Conservation (phyloP, 1,140 invertebrate species). For the Drosophila sp. region DNA sequence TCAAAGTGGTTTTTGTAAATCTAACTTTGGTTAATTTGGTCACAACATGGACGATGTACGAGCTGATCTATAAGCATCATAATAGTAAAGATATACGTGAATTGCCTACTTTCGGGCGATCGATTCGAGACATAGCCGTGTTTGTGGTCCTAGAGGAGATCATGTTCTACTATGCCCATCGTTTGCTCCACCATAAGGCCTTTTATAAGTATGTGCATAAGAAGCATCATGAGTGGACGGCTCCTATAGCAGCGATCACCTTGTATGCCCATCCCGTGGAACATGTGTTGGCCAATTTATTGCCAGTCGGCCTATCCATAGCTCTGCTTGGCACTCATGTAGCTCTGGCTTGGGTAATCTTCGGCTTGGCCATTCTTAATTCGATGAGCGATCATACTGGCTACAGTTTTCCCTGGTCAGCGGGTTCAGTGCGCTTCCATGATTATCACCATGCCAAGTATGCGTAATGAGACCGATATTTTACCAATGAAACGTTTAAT, state of each 20-base stretch:
- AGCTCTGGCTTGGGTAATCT: constrained; percentile 91
- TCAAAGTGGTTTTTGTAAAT: constrained; percentile 90
- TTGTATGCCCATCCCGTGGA: constrained; percentile 94
- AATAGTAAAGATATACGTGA: constrained; percentile 84
- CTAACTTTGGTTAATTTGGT: constrained; percentile 89
- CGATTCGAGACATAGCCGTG: constrained; percentile 88
- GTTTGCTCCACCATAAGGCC: constrained; percentile 88
- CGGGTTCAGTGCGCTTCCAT: constrained; percentile 91
- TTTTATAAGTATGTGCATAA: constrained; percentile 94
- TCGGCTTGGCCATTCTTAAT: constrained; percentile 89
- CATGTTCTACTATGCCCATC: constrained; percentile 94
- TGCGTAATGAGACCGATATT: constrained; percentile 15
- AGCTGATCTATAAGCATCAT: constrained; percentile 84
- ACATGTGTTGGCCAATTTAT: constrained; percentile 91
- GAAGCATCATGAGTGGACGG: constrained; percentile 92
- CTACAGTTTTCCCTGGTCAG: constrained; percentile 93
- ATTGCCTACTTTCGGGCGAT: constrained; percentile 91
- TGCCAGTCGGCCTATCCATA: constrained; percentile 91
- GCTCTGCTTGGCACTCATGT: constrained; percentile 91
- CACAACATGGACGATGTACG: constrained; percentile 85
- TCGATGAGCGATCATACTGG: constrained; percentile 94
- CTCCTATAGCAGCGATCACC: constrained; percentile 90
- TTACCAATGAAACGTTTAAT: neutral
- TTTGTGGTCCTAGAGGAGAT: constrained; percentile 91
- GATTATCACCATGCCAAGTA: constrained; percentile 95